Percentiles rank a stretch among this genome's conserved stretches.
Evolutionary conservation across 2,888 invertebrate genomes (phyloP).

Genomic region (Podotricha telesiphe): DNA sequence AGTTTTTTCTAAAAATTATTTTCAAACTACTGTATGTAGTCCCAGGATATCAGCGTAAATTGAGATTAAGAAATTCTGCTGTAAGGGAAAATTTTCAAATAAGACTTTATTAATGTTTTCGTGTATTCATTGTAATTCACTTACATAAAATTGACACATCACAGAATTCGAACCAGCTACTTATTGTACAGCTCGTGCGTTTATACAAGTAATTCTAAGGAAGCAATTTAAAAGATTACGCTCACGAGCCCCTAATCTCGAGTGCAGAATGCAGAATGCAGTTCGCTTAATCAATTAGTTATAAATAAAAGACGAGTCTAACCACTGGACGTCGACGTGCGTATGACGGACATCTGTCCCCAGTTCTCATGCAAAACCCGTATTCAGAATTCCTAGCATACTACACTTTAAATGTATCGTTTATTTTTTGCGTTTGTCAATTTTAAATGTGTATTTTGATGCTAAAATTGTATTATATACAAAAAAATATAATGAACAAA

Average conservation of each 20-base stretch:
- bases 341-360: conserved; percentile 44
- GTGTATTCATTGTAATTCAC: too few relatives aligned
- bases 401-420: conserved; percentile 7
- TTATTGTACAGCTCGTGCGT: too few relatives aligned
- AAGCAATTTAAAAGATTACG: conserved; percentile 3
- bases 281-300: conserved; percentile 41
- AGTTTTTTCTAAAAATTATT: too few relatives aligned
- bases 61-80: too few relatives aligned
- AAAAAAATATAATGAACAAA: too few relatives aligned
- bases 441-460: conserved; percentile 16
- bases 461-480: neutral
- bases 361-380: conserved; percentile 39
- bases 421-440: conserved; percentile 5
- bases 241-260: neutral
- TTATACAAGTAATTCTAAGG: neutral
- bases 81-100: too few relatives aligned
- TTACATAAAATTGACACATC: too few relatives aligned
- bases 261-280: conserved; percentile 21
- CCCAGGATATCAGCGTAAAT: too few relatives aligned
- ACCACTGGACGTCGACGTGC: conserved; percentile 31
- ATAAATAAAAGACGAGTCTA: conserved; percentile 45
- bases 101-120: too few relatives aligned
- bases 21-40: too few relatives aligned
- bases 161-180: too few relatives aligned
- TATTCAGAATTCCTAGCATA: conserved; percentile 29